These are phyloP conservation scores for Motacilla tschutschensis DNA, from an alignment of 2,113 vertebrate species.

Conservation along the genomic window DNA sequence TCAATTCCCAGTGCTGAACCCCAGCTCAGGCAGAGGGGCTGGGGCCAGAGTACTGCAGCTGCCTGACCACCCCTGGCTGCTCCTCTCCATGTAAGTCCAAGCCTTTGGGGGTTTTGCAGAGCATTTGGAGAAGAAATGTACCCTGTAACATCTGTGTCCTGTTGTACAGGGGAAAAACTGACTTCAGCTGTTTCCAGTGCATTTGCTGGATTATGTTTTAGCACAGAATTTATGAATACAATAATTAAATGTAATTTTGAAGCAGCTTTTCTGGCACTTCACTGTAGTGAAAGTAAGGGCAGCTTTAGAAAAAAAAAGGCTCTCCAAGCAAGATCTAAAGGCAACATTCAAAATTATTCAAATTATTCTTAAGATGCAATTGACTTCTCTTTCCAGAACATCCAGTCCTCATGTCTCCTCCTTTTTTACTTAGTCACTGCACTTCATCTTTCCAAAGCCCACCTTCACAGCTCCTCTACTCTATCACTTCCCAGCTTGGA, in stretches of 20 bases:
- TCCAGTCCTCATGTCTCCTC: not conserved
- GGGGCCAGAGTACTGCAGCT: not conserved
- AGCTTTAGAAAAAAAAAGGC: not conserved
- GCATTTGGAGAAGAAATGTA: rapidly evolving
- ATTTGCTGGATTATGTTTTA: not conserved
- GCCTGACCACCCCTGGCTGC: not conserved
- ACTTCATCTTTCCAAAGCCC: not conserved
- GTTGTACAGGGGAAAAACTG: not conserved
- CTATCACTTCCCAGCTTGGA: not conserved
- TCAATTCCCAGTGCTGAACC: rapidly evolving
- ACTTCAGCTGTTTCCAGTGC: not conserved
- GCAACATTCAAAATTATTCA: not conserved
- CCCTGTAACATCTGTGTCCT: not conserved
- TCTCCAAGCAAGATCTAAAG: not conserved
- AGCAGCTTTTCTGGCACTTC: not conserved
- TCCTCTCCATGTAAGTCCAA: not conserved
- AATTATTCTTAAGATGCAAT: not conserved
- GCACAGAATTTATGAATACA: not conserved
- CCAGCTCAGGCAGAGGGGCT: not conserved
- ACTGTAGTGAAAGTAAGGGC: not conserved
- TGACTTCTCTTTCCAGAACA: not conserved
- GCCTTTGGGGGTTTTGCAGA: not conserved
- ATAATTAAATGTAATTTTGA: not conserved
- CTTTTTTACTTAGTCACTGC: not conserved
- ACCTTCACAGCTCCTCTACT: not conserved